Evolutionary conservation across 2,113 vertebrate species (phyloP), one percentile per base, ranked within the genome.

Genomic region (Ceuthmochares aereus): DNA sequence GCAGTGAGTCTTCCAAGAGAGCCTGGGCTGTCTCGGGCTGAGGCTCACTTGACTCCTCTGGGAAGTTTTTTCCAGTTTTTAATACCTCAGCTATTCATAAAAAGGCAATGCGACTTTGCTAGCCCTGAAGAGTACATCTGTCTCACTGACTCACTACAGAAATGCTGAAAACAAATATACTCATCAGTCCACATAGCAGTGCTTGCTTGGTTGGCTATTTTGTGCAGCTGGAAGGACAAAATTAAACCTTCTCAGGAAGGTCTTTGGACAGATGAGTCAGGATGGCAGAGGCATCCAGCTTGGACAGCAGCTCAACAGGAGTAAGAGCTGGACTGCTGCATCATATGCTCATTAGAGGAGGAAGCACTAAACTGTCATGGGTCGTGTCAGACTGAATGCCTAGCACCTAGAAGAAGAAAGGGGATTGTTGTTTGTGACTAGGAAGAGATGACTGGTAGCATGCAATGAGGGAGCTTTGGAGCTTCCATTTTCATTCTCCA

Each of bases 71-170:
- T 92, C 59, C 59, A 63, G 80, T 82, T 96, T 90, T 42, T 7
- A 86, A 70, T 90, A 87, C 62, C 49, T 95, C 87, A 87, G 84
- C 77, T 95, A 76, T 90, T 79, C 72, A 87, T 81, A 54, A 93
- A 89, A 89, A 90, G 87, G 76, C 78, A 84, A 5, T 59, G 40
- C 5, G 36, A 82, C 85, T 95, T 90, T 34, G 36, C 68, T 79
- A 84, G 81, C 45, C 76, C 68, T 81, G 69, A 75, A 52, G 62
- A 91, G 73, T 81, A 55, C 89, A 92, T 89, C 75, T 93, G 68
- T 91, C 92, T 96, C 52, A 66, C 69, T 96, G 88, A 85, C 72
- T 92, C 66, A 90, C 68, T n/a, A 11, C 75, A 45, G 90, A 81
- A 52, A 82, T 84, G 64, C 60, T 93, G 87, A 75, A 93, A 96